Evolutionary conservation across 2,888 invertebrate species (phyloP).

Genomic region (Cryptocheilus praepositus): DNA sequence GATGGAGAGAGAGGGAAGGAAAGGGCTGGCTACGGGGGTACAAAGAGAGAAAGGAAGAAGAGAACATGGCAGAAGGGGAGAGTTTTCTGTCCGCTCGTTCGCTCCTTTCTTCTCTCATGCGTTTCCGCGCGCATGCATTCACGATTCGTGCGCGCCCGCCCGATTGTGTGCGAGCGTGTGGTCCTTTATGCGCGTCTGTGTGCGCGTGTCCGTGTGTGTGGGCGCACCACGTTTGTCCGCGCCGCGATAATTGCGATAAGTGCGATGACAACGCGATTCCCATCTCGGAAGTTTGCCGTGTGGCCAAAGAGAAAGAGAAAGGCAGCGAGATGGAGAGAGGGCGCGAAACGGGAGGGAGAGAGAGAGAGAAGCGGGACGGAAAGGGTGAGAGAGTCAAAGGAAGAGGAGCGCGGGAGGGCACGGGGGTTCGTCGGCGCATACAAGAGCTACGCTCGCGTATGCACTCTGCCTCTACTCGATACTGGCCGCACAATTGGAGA

Average conservation of each 20-base stretch:
- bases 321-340: not conserved
- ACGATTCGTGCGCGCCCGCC: not conserved
- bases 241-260: conserved; percentile 56
- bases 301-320: conserved; percentile 19
- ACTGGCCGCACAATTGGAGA: conserved; percentile 2
- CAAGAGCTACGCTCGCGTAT: not conserved
- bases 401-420: conserved; percentile 10
- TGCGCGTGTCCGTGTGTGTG: conserved; percentile 14
- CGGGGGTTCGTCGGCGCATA: not conserved
- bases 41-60: conserved; percentile 2
- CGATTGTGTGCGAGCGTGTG: conserved; percentile 6
- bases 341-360: not conserved
- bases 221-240: conserved; percentile 27
- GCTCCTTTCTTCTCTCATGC: not conserved
- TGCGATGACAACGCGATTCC: conserved; percentile 55
- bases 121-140: conserved; percentile 7
- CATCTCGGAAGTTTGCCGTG: conserved; percentile 46
- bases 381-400: conserved; percentile 16
- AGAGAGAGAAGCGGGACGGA: no score
- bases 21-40: not conserved
- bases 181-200: no score
- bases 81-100: no score
- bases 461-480: not conserved
- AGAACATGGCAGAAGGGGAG: no score
- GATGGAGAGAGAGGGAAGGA: not conserved